Evolutionary conservation across 2,888 invertebrate genomes (phyloP).

Genomic region (Eilema depressum): DNA sequence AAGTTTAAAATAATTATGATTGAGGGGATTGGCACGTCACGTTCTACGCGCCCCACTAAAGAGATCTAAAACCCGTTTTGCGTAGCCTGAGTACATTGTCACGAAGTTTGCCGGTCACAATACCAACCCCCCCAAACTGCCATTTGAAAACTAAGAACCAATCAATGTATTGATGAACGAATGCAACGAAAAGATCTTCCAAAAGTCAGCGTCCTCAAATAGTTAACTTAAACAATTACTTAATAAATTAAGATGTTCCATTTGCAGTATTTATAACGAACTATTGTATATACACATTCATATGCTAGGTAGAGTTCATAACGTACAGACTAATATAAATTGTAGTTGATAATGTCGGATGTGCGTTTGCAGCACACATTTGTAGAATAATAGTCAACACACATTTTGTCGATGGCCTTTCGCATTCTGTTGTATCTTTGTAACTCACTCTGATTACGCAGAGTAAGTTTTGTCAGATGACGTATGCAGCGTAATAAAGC

Average conservation of each 20-base stretch:
- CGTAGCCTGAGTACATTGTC: too few relatives aligned
- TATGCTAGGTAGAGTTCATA: slow-evolving; percentile 10
- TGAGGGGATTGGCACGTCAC: too few relatives aligned
- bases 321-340: background rate
- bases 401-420: too few relatives aligned
- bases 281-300: slow-evolving; percentile 13
- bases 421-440: too few relatives aligned
- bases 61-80: too few relatives aligned
- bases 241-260: slow-evolving; percentile 20
- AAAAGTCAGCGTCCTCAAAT: slow-evolving; percentile 5
- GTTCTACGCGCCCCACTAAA: too few relatives aligned
- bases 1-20: too few relatives aligned
- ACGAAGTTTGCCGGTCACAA: background rate
- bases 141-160: background rate
- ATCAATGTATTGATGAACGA: background rate
- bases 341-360: background rate
- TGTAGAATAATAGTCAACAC: background rate
- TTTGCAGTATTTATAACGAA: slow-evolving; percentile 9
- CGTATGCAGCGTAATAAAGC: too few relatives aligned
- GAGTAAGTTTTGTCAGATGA: too few relatives aligned
- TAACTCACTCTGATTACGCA: too few relatives aligned
- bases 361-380: background rate
- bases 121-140: background rate
- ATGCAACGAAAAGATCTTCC: background rate
- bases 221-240: slow-evolving; percentile 22